Conservation (phyloP, 2,888 invertebrate species). For the Limnephilus rhombicus region DNA sequence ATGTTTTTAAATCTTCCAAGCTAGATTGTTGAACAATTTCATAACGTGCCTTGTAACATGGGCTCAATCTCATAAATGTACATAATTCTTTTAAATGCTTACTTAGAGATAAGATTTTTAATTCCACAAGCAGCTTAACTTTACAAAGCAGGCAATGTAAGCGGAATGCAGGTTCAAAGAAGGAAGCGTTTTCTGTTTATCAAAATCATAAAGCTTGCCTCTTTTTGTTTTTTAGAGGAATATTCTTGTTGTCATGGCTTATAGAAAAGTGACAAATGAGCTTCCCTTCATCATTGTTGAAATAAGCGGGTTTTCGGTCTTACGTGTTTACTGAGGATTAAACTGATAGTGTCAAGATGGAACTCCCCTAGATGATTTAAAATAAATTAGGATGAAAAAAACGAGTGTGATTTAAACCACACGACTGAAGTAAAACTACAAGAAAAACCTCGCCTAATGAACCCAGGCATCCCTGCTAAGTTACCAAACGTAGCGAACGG, state of each 20-base stretch:
- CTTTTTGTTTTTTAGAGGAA: neutral
- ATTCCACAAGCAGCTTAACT: neutral
- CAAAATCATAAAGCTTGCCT: neutral
- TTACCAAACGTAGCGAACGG: too few relatives aligned
- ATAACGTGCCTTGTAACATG: neutral
- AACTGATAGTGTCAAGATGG: too few relatives aligned
- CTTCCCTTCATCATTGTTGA: neutral
- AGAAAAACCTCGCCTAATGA: too few relatives aligned
- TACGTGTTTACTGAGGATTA: neutral
- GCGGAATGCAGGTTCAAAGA: neutral
- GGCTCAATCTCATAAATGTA: neutral
- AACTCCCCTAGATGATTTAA: too few relatives aligned
- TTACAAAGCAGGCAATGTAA: neutral
- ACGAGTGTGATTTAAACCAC: too few relatives aligned
- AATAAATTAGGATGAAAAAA: too few relatives aligned
- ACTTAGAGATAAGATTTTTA: neutral
- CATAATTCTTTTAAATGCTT: neutral
- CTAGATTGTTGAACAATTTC: too few relatives aligned
- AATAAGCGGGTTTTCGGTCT: neutral
- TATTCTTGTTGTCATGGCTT: neutral
- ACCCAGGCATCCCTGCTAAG: too few relatives aligned
- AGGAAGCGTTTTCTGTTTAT: neutral
- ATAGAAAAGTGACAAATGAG: neutral
- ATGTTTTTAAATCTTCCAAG: neutral
- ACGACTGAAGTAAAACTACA: too few relatives aligned